Evolutionary conservation across 2,113 vertebrate genomes (phyloP), one percentile per base, ranked within the genome.

Genomic region (Leuciscus idus): DNA sequence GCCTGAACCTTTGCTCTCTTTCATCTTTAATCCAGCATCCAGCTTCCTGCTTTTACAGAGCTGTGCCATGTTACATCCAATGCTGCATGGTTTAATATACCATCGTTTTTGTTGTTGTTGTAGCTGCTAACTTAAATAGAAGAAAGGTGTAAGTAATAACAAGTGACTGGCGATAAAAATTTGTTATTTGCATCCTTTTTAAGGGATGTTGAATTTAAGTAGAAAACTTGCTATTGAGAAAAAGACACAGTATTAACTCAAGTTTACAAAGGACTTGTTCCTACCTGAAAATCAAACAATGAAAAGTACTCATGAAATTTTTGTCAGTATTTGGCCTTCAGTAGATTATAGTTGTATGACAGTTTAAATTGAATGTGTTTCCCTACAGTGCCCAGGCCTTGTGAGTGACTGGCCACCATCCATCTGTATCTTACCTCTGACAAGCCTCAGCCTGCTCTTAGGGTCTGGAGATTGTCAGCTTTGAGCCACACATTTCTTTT

Each of bases 391-490:
- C 43, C 5, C 19, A 66, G 81, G 81, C 62, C 81, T 70, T 33
- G 81, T 55, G 19, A 33, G 50, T 0, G 17, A 33, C 28, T 28
- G 28, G 43, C 62, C 46, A n/a, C 48, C 64, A 83, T 83, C 81
- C 64, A 83, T 83, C 81, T 82, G 62, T 52, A 68, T 82, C 55
- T n/a, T 12, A 61, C 55, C 77, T 80, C 28, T 83, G 81, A 83
- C 64, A 55, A 83, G 81, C 28, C 62, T 62, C 81, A 83, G 26
- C 81, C 61, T 66, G 80, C 66, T 17, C 43, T 50, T 43, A 33
- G 61, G 43, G 61, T 83, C 64, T 83, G 64, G 81, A 83, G 62
- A 70, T 33, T 21, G 1, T 72, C 64, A 66, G 61, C 61, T 39
- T 48, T 26, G 79, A 50, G 61, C 43, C 11, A 70, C 43, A 83